phyloP scores from a whole-genome alignment of 2,888 invertebrate species.

The Branchipolynoe longqiensis region DNA sequence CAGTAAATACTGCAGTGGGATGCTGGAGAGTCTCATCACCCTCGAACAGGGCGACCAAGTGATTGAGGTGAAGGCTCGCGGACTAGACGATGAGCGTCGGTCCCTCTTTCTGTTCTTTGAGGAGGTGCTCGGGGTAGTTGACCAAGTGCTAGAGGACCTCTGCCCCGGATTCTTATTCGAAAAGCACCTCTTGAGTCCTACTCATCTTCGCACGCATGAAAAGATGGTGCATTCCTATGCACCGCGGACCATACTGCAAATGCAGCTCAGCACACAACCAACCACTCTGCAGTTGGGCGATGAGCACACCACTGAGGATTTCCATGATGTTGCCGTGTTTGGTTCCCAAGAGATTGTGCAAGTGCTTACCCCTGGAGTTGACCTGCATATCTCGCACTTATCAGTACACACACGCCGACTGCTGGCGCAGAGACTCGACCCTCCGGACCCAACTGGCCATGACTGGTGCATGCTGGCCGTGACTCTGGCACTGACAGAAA shows the following conservation, averaged over 20 bases:
- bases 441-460: conserved; percentile 83
- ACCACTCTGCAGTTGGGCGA: conserved; percentile 81
- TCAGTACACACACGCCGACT: conserved; percentile 84
- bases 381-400: conserved; percentile 85
- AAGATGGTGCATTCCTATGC: conserved; percentile 74
- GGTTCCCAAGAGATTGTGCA: conserved; percentile 82
- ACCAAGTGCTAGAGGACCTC: conserved; percentile 85
- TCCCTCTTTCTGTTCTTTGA: conserved; percentile 86
- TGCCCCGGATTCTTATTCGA: conserved; percentile 87
- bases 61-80: conserved; percentile 87
- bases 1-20: conserved; percentile 87
- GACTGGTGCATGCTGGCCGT: conserved; percentile 85
- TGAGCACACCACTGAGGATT: conserved; percentile 83
- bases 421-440: conserved; percentile 83
- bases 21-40: conserved; percentile 87
- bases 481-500: conserved; percentile 84
- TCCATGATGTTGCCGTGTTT: conserved; percentile 84
- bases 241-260: conserved; percentile 80
- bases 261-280: conserved; percentile 78
- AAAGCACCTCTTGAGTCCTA: conserved; percentile 85
- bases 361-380: conserved; percentile 84
- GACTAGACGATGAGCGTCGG: conserved; percentile 83
- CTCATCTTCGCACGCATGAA: conserved; percentile 64
- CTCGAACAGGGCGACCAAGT: conserved; percentile 82
- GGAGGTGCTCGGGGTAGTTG: conserved; percentile 86